Base-by-base conservation (phyloP, 2,797 vertebrate species). In the Acanthurus lineatus region DNA sequence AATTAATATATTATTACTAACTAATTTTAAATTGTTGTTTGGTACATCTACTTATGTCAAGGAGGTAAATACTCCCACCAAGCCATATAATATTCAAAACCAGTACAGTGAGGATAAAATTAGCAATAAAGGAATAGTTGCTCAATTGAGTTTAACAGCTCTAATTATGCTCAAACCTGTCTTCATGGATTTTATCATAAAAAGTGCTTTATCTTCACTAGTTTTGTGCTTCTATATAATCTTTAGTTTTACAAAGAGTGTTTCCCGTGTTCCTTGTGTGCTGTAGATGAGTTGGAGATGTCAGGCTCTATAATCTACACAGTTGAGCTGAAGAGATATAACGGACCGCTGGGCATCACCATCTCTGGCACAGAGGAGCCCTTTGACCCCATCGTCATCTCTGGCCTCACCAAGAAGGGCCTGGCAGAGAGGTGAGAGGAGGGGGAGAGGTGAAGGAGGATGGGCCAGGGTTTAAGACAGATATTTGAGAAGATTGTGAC, bases 291-390 rank as follows among this genome's bases (percentile, higher is more conserved):
- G 82, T 95, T 98, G 90, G 98, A 99, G 92, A 97, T 96, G 67
- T 97, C 97, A 0, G 97, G 97, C 9, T 98, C 98, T 11, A 96
- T 99, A 67, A 98, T 98, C 92, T 99, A 99, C 93, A 99, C 98
- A 0, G 98, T 99, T 58, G 98, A 99, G 85, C 90, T 99, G 84
- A 99, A 98, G 86, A 90, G 98, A 59, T 98, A 99, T 0, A 97
- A 98, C 0, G 98, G 98, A 1, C 98, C 98, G 3, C 91, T 99
- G 84, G 98, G 98, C 81, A 99, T 99, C 91, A 99, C 98, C 8
- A 99, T 99, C 89, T 99, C 98, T 0, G 98, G 98, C 78, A 99
- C 98, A 0, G 98, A 99, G 91, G 98, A 99, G 61, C 98, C 98
- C 51, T 99, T 99, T 2, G 98, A 99, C 88, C 98, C 98, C 48